Percentiles rank a stretch among this genome's conserved stretches.
Evolutionary conservation across 2,888 invertebrate genomes (phyloP).

Genomic region (Augiades crinisus): DNA sequence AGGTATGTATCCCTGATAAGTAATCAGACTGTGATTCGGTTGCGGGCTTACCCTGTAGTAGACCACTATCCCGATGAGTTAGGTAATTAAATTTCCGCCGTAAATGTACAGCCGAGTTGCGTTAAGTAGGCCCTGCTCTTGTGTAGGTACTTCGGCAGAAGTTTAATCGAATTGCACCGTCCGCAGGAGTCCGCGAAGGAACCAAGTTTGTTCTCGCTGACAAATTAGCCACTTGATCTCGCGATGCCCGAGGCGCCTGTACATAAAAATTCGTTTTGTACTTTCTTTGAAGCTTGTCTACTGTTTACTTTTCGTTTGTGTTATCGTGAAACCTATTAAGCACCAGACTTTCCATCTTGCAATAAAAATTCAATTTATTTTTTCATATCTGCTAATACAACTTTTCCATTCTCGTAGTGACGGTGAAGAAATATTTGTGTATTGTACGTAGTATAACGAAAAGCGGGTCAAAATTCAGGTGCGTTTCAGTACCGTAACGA

Average conservation of each 20-base stretch:
- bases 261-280: conserved; percentile 44
- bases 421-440: neutral
- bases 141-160: conserved; percentile 61
- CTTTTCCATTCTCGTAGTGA: neutral
- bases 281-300: conserved; percentile 7
- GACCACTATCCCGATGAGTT: conserved; percentile 52
- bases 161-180: conserved; percentile 78
- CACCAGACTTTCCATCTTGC: neutral
- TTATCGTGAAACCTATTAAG: neutral
- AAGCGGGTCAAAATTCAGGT: conserved; percentile 43
- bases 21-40: conserved; percentile 20
- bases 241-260: conserved; percentile 53
- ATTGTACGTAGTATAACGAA: neutral
- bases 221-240: conserved; percentile 75
- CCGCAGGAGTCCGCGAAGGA: conserved; percentile 52
- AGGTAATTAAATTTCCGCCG: conserved; percentile 71
- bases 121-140: conserved; percentile 66
- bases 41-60: conserved; percentile 32
- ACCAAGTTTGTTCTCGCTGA: conserved; percentile 63
- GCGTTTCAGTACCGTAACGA: conserved; percentile 53
- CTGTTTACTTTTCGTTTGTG: conserved; percentile 1
- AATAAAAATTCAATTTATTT: neutral
- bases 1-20: neutral
- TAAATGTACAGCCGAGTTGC: conserved; percentile 63
- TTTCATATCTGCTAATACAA: no score